Percentiles rank a stretch among this genome's conserved stretches.
These are phyloP conservation scores for Zygothrica quintamaculata DNA, from an alignment of 2,888 invertebrate genomes.

Conservation along the genomic window DNA sequence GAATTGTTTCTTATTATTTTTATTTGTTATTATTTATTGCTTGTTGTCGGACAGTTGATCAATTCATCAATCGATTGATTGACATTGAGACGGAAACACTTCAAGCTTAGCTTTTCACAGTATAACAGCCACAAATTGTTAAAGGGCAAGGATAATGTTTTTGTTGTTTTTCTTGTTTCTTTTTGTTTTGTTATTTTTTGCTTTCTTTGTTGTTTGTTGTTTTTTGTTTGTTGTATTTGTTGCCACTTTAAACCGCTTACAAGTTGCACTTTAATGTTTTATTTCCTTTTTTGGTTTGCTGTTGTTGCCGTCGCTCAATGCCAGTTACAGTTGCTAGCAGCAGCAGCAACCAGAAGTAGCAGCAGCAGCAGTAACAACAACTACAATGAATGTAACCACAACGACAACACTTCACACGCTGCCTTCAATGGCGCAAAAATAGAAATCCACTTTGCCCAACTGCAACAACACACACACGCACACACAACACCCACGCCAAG, in stretches of 20 bases:
- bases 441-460: constrained; percentile 56
- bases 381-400: constrained; percentile 36
- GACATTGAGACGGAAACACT: constrained; percentile 52
- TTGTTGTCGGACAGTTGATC: constrained; percentile 36
- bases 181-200: constrained; percentile 20
- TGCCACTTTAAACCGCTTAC: constrained; percentile 45
- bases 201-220: constrained; percentile 9
- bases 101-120: constrained; percentile 22
- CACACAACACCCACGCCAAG: constrained; percentile 10
- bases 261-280: constrained; percentile 47
- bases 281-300: constrained; percentile 1
- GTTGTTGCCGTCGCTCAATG: constrained; percentile 55
- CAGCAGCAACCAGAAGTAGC: constrained; percentile 15
- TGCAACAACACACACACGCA: constrained; percentile 41
- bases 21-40: background rate
- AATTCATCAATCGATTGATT: constrained; percentile 50
- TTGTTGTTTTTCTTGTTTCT: background rate
- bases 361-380: constrained; percentile 25
- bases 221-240: constrained; percentile 11
- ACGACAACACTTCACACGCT: constrained; percentile 43
- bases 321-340: constrained; percentile 32
- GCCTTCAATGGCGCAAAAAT: constrained; percentile 60
- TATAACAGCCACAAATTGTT: constrained; percentile 3
- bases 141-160: constrained; percentile 31
- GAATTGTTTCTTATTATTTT: constrained; percentile 5